Base-by-base conservation (phyloP, 2,113 vertebrate species). In the Osmerus mordax region DNA sequence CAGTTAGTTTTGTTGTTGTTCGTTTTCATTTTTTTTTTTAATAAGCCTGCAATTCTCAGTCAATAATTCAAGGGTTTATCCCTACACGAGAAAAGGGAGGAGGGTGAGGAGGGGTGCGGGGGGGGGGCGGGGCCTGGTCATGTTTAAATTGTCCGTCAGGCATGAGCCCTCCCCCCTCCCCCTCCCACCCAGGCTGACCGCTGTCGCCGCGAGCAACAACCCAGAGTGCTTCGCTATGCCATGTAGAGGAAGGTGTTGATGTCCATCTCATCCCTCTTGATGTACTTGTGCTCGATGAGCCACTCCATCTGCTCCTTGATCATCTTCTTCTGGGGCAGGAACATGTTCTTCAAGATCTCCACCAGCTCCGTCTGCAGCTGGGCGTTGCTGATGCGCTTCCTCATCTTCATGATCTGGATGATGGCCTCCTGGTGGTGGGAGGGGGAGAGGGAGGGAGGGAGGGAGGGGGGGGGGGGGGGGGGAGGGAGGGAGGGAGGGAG, bases 341-440 rank as follows among this genome's bases (percentile, higher is more conserved):
- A 99, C 97, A 99, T 99, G 88, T 99, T 99, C 94, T 99, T 99
- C 85, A 99, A 91, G 93, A 99, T 99, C 92, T 99, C 97, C 90
- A 99, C 97, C 87, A 99, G 94, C 95, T 99, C 97, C 60, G 97
- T 99, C 92, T 99, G 97, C 85, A 99, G 96, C 86, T 99, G 97
- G 76, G 97, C 97, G 70, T 99, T 98, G 83, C 95, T 99, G 89
- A 99, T 98, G 92, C 97, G 97, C 93, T 99, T 99, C 82, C 97
- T 89, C 97, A 99, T 99, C 92, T 99, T 99, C 97, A 99, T 99
- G 86, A 99, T 99, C 91, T 99, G 97, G 91, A 99, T 99, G 74
- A 99, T 99, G 88, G 97, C 97, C 90, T 99, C 97, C 97, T 99
- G 82, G 71, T 65, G n/a, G 62, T 56, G n/a, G 65, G 72, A 47